Base-by-base conservation (phyloP, 2,113 vertebrate genomes). In the Ictidomys tridecemlineatus region DNA sequence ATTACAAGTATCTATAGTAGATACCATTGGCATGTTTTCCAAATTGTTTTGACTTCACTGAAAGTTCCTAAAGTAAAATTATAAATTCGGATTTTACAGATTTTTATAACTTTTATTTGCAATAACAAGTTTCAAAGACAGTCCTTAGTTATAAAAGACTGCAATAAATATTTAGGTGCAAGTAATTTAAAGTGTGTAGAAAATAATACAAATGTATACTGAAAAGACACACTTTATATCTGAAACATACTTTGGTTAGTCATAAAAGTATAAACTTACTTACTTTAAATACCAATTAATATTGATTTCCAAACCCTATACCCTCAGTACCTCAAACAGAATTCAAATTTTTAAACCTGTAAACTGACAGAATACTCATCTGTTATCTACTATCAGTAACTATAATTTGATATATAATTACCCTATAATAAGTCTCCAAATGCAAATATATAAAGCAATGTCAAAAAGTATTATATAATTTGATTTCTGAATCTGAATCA, bases 401-500 rank as follows among this genome's bases (percentile, higher is more conserved):
- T 85, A 67, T 42, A 9, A 92, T 70, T 91, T 94, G 77, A 95
- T 51, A 51, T 56, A 88, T 79, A 84, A 94, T 67, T 92, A 93
- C 16, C 92, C 87, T 37, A n/a, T 76, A 87, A 76, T 72, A 26
- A 78, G 32, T 86, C 82, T 95, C 63, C 86, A 87, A 90, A 72
- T 20, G 20, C 8, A 72, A 83, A 78, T n/a, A 53, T 73, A 92
- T 80, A 61, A 85, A 83, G 34, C 51, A 78, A 70, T 65, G 8
- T 85, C 85, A 96, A 74, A 65, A 65, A 89, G 16, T 48, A 91
- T 79, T 48, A 85, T 20, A 65, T 5, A n/a, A n/a, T 56, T 83
- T 96, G 39, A 82, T 65, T 95, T 93, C 89, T 94, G 37, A 95
- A 84, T 82, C 26, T 82, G 53, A 93, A 58, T 82, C 70, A 85